Evolutionary conservation across 2,888 invertebrate species (phyloP).

Genomic region (Abscondita cerata): DNA sequence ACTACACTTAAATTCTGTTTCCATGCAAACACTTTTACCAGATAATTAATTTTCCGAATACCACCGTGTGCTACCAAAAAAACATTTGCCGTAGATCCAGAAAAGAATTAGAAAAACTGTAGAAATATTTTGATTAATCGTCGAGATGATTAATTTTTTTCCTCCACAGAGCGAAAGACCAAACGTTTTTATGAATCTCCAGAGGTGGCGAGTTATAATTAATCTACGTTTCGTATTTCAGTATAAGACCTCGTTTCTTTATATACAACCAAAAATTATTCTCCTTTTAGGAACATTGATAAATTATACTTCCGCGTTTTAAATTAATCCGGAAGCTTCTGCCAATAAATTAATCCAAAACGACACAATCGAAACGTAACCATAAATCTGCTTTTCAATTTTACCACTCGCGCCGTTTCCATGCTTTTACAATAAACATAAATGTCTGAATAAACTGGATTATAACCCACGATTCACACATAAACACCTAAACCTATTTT

Average conservation of each 20-base stretch:
- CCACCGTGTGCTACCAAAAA: too few relatives aligned
- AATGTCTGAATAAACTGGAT: background rate
- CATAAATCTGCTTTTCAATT: slow-evolving; percentile 49
- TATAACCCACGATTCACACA: too few relatives aligned
- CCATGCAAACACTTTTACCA: too few relatives aligned
- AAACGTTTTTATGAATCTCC: slow-evolving; percentile 9
- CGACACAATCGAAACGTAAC: slow-evolving; percentile 43
- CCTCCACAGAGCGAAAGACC: background rate
- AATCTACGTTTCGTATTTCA: slow-evolving; percentile 11
- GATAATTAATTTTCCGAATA: too few relatives aligned
- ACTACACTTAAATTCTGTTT: too few relatives aligned
- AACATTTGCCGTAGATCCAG: too few relatives aligned
- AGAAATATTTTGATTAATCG: slow-evolving; percentile 3
- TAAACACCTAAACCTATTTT: too few relatives aligned
- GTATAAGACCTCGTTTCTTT: slow-evolving; percentile 14
- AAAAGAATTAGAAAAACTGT: too few relatives aligned
- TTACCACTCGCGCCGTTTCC: slow-evolving; percentile 44
- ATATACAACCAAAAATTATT: slow-evolving; percentile 19
- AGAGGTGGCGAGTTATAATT: slow-evolving; percentile 10
- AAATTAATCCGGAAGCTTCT: slow-evolving; percentile 46
- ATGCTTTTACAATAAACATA: slow-evolving; percentile 29
- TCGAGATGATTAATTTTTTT: background rate
- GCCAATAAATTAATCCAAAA: slow-evolving; percentile 48
- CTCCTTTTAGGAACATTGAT: slow-evolving; percentile 18
- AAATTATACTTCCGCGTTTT: slow-evolving; percentile 43